Base-by-base conservation (phyloP, 2,888 invertebrate species). In the Meandrusa payeni region DNA sequence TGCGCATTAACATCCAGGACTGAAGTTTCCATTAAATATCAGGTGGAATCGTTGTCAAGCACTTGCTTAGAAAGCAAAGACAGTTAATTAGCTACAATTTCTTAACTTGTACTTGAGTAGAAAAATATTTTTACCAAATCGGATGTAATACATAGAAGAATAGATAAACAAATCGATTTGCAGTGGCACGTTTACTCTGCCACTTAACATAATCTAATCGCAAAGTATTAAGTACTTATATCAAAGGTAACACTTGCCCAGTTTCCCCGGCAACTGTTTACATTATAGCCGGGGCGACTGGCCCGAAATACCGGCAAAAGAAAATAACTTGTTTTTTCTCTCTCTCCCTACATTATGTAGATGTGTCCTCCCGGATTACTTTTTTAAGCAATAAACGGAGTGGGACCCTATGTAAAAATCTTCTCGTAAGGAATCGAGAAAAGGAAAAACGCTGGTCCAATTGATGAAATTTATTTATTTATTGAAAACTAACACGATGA, bases 311-410 rank as follows among this genome's bases (percentile, higher is more conserved):
- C 33, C 36, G 58, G 57, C 61, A 60, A 63, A 62, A 65, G 59
- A 66, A 76, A 73, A 73, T 69, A 80, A 78, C 57, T 80, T 76
- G 71, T 71, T 76, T 78, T 75, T 70, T 66, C 60, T 69, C 64
- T 62, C 57, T 62, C 64, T 67, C 51, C 51, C 61, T 66, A 69
- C 76, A 79, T 83, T 83, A 85, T 83, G 83, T 75, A 82, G 72
- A 85, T 82, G 74, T 68, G 69, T 74, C 71, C 66, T 70, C 61
- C 62, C 56, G 76, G 81, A 81, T 81, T 79, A 81, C 83, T 80
- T 80, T 80, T 82, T 80, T 77, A 73, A 70, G 79, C 77, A 77
- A 81, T 80, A 83, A 82, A 83, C 76, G 73, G 69, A 64, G 64
- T 68, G 69, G 64, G 72, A 74, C 66, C 64, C 65, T 67, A 72